These are phyloP conservation scores for Philopedon plagiatum DNA, from an alignment of 2,888 invertebrate genomes.

Conservation along the genomic window DNA sequence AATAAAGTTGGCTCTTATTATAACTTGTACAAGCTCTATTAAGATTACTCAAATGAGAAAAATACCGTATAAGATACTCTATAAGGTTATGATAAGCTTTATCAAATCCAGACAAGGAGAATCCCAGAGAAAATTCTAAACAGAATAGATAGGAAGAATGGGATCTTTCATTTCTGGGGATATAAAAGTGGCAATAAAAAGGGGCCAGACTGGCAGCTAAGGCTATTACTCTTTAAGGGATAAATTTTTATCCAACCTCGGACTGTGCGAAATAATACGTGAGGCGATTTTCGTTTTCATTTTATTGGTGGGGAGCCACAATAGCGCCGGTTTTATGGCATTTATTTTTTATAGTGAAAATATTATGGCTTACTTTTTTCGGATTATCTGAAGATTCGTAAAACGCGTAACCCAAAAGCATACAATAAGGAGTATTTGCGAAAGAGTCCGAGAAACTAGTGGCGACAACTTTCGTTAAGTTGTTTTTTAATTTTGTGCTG, in stretches of 20 bases:
- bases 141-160: constrained; percentile 5
- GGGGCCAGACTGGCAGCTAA: constrained; percentile 28
- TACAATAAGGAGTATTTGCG: too few species aligned
- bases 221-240: constrained; percentile 34
- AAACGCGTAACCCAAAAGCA: too few species aligned
- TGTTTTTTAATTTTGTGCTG: too few species aligned
- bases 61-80: not conserved
- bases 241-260: constrained; percentile 34
- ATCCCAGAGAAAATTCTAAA: constrained; percentile 9
- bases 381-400: not conserved
- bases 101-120: constrained; percentile 1
- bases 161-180: constrained; percentile 29
- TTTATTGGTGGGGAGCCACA: constrained; percentile 27
- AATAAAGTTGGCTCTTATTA: not conserved
- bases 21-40: not conserved
- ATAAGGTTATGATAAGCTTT: constrained; percentile 16
- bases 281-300: constrained; percentile 34
- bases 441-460: too few species aligned
- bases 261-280: constrained; percentile 33
- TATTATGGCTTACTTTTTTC: not conserved
- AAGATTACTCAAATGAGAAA: not conserved
- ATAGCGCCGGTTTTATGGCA: not conserved
- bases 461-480: too few species aligned
- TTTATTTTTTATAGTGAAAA: constrained; percentile 9
- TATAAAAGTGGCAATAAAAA: constrained; percentile 37